Conservation (phyloP, 1,140 invertebrate species). For the Habropoda laboriosa region DNA sequence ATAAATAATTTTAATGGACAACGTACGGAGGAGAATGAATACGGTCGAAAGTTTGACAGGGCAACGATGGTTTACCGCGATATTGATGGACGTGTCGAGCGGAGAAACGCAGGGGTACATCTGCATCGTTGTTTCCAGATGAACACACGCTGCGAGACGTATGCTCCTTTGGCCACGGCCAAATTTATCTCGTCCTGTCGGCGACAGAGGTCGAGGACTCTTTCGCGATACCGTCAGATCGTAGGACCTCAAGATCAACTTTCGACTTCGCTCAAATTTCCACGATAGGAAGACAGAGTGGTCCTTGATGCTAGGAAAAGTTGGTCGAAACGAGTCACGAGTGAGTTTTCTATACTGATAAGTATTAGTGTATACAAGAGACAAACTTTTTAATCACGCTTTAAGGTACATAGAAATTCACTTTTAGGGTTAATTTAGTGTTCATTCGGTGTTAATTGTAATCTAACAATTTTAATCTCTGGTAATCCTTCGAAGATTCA, state of each 20-base stretch:
- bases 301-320: too few relatives aligned
- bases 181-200: slow-evolving; percentile 67
- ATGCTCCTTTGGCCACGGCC: slow-evolving; percentile 55
- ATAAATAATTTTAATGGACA: slow-evolving; percentile 53
- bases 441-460: too few relatives aligned
- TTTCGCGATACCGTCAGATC: slow-evolving; percentile 46
- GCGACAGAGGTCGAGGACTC: slow-evolving; percentile 66
- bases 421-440: too few relatives aligned
- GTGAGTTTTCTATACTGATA: too few relatives aligned
- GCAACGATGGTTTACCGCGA: slow-evolving; percentile 37
- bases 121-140: slow-evolving; percentile 67
- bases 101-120: slow-evolving; percentile 63
- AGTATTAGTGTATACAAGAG: too few relatives aligned
- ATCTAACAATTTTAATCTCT: too few relatives aligned
- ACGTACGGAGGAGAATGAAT: neutral
- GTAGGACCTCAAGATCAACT: slow-evolving; percentile 25
- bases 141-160: slow-evolving; percentile 68
- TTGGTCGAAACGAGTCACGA: too few relatives aligned
- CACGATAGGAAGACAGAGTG: too few relatives aligned
- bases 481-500: too few relatives aligned
- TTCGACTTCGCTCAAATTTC: neutral
- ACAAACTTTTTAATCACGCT: too few relatives aligned
- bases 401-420: too few relatives aligned
- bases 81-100: slow-evolving; percentile 67
- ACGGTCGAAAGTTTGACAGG: slow-evolving; percentile 38